Percentiles rank a stretch among this genome's conserved stretches.
Evolutionary conservation across 2,113 vertebrate genomes (phyloP).

Genomic region (Rhea americana): DNA sequence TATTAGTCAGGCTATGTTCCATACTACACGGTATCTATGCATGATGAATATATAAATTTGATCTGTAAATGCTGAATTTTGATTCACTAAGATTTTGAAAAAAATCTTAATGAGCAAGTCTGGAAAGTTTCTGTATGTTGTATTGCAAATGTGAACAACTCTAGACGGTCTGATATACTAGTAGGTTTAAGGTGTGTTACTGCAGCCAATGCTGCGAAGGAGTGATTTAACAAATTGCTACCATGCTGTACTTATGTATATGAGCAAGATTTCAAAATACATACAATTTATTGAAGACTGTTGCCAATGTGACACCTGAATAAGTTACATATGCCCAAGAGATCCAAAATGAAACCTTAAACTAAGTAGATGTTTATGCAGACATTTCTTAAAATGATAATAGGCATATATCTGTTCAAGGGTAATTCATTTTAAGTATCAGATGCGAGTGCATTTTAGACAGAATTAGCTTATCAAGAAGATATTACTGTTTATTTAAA

Average conservation of each 20-base stretch:
- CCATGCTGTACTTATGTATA: neutral
- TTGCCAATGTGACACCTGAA: neutral
- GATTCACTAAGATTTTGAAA: neutral
- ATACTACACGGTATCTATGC: neutral
- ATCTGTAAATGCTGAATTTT: neutral
- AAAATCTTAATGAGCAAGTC: neutral
- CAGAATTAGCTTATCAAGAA: neutral
- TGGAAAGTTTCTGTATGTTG: neutral
- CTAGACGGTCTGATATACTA: too few relatives aligned
- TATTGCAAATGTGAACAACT: neutral
- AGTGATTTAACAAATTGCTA: neutral
- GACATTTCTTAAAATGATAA: neutral
- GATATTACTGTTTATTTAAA: neutral
- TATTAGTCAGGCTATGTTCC: neutral
- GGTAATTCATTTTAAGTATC: neutral
- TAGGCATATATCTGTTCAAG: neutral
- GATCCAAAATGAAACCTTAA: neutral
- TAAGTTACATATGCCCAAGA: neutral
- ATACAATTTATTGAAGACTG: neutral
- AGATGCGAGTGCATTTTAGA: neutral
- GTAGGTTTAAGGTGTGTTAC: neutral
- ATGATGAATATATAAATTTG: neutral
- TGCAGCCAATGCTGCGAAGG: neutral
- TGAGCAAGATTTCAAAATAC: neutral
- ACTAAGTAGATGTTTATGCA: neutral